Base-by-base conservation (phyloP, 2,797 vertebrate genomes). In the Rhynchotus rufescens region DNA sequence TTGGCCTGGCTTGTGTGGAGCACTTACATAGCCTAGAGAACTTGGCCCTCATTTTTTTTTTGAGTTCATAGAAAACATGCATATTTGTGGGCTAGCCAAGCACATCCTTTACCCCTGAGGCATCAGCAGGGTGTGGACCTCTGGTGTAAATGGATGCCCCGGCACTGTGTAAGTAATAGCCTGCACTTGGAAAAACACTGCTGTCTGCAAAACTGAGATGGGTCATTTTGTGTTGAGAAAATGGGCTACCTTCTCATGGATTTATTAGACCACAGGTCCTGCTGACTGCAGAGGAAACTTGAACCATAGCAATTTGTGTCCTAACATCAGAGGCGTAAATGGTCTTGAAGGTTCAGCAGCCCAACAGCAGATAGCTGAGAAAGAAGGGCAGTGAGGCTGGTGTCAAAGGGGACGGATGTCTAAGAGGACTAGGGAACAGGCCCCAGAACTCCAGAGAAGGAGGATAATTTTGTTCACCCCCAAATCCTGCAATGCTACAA, bases 331-430 rank as follows among this genome's bases (percentile, higher is more conserved):
- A 42, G 23, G 9, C 10, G 12, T 36, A 67, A 13, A 28, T 14
- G 30, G 12, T 21, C n/a, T 69, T 47, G 49, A 71, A 59, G 28
- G 42, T 12, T 89, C 49, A 32, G 21, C 52, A n/a, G 45, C 42
- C 45, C 40, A 32, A 34, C 64, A 74, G 54, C 1, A 59, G 42
- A 20, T 7, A 36, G 36, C 22, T 49, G 54, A 54, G 80, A 21
- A 67, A 30, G 40, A 72, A 40, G 26, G 42, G 15, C n/a, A 30
- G 30, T 22, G 12, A 6, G n/a, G 72, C 40, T 34, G 8, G 6
- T 40, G 30, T 7, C 40, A 40, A 40, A 13, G 9, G 40, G 40
- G 40, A 40, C 1, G 2, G 0, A 1, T 52, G 42, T 26, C 49
- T 36, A 32, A 10, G 5, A 60, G 40, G 34, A 34, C 22, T 22